These are phyloP conservation scores for Neogobius melanostomus DNA, from an alignment of 2,113 vertebrate genomes.

Conservation along the genomic window DNA sequence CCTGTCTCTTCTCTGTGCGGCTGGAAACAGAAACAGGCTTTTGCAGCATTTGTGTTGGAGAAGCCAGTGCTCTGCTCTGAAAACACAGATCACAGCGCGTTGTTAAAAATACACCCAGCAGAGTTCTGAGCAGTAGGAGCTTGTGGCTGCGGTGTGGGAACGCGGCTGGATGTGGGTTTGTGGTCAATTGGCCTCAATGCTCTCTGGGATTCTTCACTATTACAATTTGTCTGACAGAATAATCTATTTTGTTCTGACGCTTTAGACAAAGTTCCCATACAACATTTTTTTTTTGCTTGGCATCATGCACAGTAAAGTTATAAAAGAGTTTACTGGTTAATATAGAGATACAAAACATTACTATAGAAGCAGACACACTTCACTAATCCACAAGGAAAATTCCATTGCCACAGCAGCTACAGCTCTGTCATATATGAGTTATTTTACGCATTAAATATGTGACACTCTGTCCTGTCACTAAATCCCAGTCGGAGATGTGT, in stretches of 20 bases:
- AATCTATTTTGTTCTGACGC: neutral
- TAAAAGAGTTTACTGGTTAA: too few species aligned
- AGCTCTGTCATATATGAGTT: too few species aligned
- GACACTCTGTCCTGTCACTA: too few species aligned
- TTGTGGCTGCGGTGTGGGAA: constrained; percentile 33
- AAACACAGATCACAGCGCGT: constrained; percentile 24
- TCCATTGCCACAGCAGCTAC: too few species aligned
- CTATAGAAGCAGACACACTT: too few species aligned
- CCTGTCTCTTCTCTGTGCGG: constrained; percentile 35
- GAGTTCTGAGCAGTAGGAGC: constrained; percentile 25
- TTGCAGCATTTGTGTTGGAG: constrained; percentile 41
- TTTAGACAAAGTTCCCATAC: neutral
- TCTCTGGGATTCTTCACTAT: constrained; percentile 8
- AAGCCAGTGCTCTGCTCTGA: constrained; percentile 38
- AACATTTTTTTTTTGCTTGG: too few species aligned
- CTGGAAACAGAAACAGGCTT: constrained; percentile 41
- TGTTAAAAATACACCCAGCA: constrained; percentile 47
- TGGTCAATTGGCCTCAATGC: constrained; percentile 18
- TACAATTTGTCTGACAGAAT: neutral
- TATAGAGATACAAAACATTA: too few species aligned
- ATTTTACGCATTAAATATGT: too few species aligned
- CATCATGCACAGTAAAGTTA: neutral
- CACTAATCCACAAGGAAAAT: too few species aligned
- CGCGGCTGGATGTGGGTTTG: neutral
- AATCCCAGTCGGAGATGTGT: too few species aligned